Evolutionary conservation across 2,888 invertebrate species (phyloP), one percentile per base, ranked within the genome.

Genomic region (Agonum fuliginosum): DNA sequence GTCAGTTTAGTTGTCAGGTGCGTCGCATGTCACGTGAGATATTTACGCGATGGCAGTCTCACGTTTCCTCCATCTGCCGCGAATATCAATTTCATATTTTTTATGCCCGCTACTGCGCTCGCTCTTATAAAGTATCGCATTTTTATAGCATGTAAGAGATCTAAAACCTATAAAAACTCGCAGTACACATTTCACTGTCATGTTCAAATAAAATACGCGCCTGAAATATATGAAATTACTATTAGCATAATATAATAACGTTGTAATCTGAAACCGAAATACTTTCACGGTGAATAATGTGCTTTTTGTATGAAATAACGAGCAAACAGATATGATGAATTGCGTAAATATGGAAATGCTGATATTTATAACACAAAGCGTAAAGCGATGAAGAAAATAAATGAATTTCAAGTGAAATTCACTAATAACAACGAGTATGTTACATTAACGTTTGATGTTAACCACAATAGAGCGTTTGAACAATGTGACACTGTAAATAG

Each of bases 71-170:
- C 72, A 72, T 72, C 72, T 72, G 72, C 58, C 41, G 41, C 58
- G 72, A 67, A 72, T 72, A 72, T 72, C 72, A 72, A 72, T 72
- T 72, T 54, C 72, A 72, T 72, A 72, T 72, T 72, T 72, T 72
- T 72, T 72, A 72, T 62, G 34, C 71, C 71, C 51, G 20, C 5
- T 43, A 20, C 46, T 22, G 24, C 70, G 20, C 17, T 51, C 51
- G 46, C 51, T 71, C 30, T 71, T 71, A 71, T 71, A 71, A 71
- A 71, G 71, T 71, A 71, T 71, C 71, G 71, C 71, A 51, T 71
- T 71, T 71, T 71, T 71, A 71, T 71, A 71, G 71, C 71, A 71
- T 71, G 71, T 71, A 71, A 71, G 71, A 71, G 71, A 71, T 71
- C 71, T 71, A 48, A 71, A 71, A 48, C 51, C 71, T 30, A 71